A percentile compares a stretch with the other conserved stretches of the same genome.
Conservation (phyloP, 2,797 vertebrate species). For the Anabas testudineus region DNA sequence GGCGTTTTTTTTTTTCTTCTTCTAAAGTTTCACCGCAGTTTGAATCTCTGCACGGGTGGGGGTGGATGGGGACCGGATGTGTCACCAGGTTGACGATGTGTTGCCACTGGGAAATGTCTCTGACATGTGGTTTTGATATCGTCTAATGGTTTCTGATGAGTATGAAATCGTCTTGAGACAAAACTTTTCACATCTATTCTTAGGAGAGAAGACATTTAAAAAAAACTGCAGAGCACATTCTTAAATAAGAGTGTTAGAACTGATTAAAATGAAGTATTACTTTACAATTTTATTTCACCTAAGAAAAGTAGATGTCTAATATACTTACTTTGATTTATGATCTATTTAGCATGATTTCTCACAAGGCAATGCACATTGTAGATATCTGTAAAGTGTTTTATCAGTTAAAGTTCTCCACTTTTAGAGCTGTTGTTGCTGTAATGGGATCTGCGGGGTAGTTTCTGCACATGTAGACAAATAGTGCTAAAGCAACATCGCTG, state of each 20-base stretch:
- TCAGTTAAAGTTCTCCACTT: not conserved
- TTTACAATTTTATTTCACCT: conserved; percentile 11
- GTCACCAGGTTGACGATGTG: conserved; percentile 74
- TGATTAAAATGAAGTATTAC: conserved; percentile 16
- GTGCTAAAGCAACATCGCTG: not conserved
- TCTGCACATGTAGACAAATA: not conserved
- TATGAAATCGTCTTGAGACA: conserved; percentile 55
- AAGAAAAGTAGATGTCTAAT: conserved; percentile 10
- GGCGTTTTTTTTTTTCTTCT: conserved; percentile 41
- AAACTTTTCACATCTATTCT: conserved; percentile 39
- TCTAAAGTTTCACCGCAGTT: conserved; percentile 25
- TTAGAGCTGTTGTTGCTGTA: too few species aligned
- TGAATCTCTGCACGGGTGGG: conserved; percentile 42
- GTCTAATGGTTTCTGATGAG: conserved; percentile 69
- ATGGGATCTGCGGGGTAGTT: not conserved
- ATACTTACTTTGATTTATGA: conserved; percentile 6
- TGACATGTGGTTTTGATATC: conserved; percentile 67
- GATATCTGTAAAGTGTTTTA: not conserved
- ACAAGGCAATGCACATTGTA: not conserved
- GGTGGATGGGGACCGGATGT: conserved; percentile 55
- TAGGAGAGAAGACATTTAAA: conserved; percentile 20
- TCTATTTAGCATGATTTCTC: not conserved
- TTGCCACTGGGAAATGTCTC: conserved; percentile 69
- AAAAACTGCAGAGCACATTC: conserved; percentile 4
- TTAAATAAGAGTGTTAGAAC: conserved; percentile 14